A percentile compares a stretch with the other conserved stretches of the same genome.
Conservation (phyloP, 2,113 vertebrate species). For the Actenoides hombroni region DNA sequence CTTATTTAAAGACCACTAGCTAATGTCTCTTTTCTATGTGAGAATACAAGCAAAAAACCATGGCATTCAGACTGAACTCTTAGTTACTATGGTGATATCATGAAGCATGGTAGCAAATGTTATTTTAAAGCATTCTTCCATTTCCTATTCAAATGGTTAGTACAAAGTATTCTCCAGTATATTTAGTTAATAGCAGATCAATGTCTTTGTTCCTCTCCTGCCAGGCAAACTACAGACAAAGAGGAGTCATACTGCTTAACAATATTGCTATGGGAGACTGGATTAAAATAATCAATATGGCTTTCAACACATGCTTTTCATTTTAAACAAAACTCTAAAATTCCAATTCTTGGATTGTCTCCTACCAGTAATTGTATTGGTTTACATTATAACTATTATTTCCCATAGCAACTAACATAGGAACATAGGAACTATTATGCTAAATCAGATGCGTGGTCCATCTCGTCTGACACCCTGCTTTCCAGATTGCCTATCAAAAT, state of each 20-base stretch:
- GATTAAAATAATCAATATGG: conserved; percentile 66
- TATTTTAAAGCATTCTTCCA: conserved; percentile 25
- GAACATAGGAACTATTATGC: not conserved
- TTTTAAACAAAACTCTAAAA: conserved; percentile 21
- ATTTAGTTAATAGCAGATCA: conserved; percentile 56
- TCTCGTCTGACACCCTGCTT: not conserved
- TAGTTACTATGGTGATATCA: conserved; percentile 45
- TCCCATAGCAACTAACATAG: not conserved
- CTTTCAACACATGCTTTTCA: conserved; percentile 31
- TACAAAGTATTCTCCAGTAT: conserved; percentile 6
- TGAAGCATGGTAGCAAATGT: conserved; percentile 13
- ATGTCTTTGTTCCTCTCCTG: conserved; percentile 4
- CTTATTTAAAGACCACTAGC: not conserved
- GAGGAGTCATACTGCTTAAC: conserved; percentile 1
- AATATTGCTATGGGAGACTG: conserved; percentile 8
- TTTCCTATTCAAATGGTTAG: conserved; percentile 38
- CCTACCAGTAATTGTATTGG: not conserved
- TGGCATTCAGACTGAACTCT: not conserved
- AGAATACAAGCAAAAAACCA: conserved; percentile 28
- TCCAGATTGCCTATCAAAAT: not conserved
- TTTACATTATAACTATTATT: conserved; percentile 24
- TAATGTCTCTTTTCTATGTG: not conserved
- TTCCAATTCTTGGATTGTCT: conserved; percentile 40
- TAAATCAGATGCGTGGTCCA: not conserved
- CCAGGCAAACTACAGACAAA: conserved; percentile 18